Evolutionary conservation across 2,113 vertebrate species (phyloP).

Genomic region (Miniopterus natalensis): DNA sequence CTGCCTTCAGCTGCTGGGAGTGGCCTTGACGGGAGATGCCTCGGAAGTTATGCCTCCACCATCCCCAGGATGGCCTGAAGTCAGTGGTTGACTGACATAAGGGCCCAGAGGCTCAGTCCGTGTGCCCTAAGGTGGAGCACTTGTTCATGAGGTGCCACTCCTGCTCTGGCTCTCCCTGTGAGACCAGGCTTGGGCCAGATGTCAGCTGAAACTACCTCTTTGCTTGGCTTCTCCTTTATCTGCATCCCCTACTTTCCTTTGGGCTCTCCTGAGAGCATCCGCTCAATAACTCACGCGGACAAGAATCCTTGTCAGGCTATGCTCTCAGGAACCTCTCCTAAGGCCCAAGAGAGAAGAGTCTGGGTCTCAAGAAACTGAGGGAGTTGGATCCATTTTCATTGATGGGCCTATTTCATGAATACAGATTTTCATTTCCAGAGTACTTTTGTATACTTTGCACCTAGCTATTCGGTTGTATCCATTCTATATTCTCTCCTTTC

Average conservation of each 20-base stretch:
- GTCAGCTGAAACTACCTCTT: background rate
- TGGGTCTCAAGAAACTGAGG: background rate
- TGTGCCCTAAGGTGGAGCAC: background rate
- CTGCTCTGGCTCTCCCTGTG: background rate
- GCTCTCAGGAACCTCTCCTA: background rate
- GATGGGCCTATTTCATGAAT: background rate
- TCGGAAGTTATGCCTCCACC: background rate
- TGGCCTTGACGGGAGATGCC: background rate
- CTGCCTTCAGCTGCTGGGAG: background rate
- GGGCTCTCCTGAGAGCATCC: background rate
- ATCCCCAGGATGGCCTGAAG: background rate
- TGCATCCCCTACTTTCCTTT: background rate
- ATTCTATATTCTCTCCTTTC: background rate
- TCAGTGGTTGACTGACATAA: background rate
- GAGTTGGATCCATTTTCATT: background rate
- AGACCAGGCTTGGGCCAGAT: accelerated
- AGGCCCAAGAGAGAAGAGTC: background rate
- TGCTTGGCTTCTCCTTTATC: background rate
- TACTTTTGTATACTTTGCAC: background rate
- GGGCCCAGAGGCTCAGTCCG: background rate
- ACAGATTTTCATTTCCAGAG: background rate
- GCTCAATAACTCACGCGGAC: background rate
- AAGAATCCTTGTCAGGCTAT: background rate
- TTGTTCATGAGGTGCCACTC: background rate
- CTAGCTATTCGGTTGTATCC: background rate